Evolutionary conservation across 1,140 invertebrate genomes (phyloP).

Genomic region (Hylaeus volcanicus): DNA sequence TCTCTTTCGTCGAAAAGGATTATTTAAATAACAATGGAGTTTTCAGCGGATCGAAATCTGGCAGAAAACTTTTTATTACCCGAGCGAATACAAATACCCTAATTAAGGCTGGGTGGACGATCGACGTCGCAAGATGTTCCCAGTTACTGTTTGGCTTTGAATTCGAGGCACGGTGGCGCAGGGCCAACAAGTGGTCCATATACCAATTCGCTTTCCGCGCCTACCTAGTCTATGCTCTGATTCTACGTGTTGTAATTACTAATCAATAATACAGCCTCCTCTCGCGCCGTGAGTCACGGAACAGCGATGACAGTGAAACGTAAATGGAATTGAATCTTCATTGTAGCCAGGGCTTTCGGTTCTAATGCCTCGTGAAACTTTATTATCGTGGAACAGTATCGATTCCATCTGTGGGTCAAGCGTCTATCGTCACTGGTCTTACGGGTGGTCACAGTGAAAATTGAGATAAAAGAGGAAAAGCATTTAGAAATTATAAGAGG

Average conservation of each 20-base stretch:
- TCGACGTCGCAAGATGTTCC: conserved; percentile 62
- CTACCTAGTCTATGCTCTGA: conserved; percentile 65
- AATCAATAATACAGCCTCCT: conserved; percentile 72
- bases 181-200: conserved; percentile 79
- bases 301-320: conserved; percentile 61
- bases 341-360: not conserved
- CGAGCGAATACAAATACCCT: conserved; percentile 14
- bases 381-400: not conserved
- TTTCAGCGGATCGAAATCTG: conserved; percentile 24
- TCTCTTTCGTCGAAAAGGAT: too few species aligned
- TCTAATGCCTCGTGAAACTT: not conserved
- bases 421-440: too few species aligned
- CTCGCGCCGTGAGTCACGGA: conserved; percentile 50
- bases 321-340: conserved; percentile 53
- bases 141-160: conserved; percentile 68
- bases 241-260: conserved; percentile 78
- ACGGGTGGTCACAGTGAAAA: too few species aligned
- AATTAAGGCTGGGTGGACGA: conserved; percentile 36
- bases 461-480: too few species aligned
- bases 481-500: too few species aligned
- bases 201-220: conserved; percentile 69
- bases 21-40: too few species aligned
- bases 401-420: not conserved
- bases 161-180: conserved; percentile 72
- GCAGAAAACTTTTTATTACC: conserved; percentile 24